Evolutionary conservation across 1,140 invertebrate species (phyloP).

Genomic region (Trichogramma pretiosum): DNA sequence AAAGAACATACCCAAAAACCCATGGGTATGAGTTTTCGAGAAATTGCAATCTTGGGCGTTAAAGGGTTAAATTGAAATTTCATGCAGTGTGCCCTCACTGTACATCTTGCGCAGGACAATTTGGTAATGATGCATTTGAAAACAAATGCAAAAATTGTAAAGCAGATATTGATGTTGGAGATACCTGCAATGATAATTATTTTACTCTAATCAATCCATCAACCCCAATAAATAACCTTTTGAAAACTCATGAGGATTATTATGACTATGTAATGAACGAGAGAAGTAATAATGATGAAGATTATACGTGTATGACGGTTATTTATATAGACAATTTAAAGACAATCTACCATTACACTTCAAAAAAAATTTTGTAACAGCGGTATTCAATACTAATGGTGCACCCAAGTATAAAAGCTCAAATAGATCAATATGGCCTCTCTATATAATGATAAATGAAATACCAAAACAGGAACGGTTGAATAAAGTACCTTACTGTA

Average conservation of each 20-base stretch:
- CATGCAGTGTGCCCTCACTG: slow-evolving; percentile 10
- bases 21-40: no score
- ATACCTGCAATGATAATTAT: background rate
- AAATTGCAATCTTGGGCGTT: no score
- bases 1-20: no score
- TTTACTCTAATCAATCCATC: slow-evolving; percentile 6
- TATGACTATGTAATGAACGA: background rate
- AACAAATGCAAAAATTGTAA: background rate
- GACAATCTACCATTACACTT: background rate
- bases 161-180: background rate
- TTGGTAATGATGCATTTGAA: background rate
- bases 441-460: slow-evolving; percentile 11
- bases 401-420: slow-evolving; percentile 6
- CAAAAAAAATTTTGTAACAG: slow-evolving; percentile 1
- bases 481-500: slow-evolving; percentile 1
- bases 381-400: slow-evolving; percentile 7
- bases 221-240: slow-evolving; percentile 1
- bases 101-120: background rate
- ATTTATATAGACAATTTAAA: slow-evolving; percentile 1
- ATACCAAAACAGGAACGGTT: slow-evolving; percentile 7
- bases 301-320: slow-evolving; percentile 4
- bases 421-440: slow-evolving; percentile 3
- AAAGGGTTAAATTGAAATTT: background rate
- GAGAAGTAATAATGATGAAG: background rate
- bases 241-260: background rate